Evolutionary conservation across 2,888 invertebrate genomes (phyloP), one percentile per base, ranked within the genome.

Genomic region (Cyrtodaria siliqua): DNA sequence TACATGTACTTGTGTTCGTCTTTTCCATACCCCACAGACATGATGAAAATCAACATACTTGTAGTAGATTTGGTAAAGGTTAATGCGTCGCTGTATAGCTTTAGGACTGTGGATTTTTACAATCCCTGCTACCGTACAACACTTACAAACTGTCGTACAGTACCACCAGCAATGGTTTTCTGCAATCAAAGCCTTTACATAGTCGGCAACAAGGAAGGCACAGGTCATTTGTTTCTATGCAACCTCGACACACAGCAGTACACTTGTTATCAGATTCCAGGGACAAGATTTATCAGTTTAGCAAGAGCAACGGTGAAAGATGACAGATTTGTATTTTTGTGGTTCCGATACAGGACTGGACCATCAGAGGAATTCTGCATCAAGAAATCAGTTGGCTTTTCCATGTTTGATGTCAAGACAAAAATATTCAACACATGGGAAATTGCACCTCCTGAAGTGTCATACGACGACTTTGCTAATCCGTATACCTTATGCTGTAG

Each of bases 351-450:
- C 62, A 76, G 92, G 20, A 91, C 90, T 42, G 92, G 92, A 6
- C 91, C 90, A 9, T 90, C 90, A 12, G 92, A 92, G 67, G 92
- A 91, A 69, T 91, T 91, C 73, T 90, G 90, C 66, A 90, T 92
- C 33, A 90, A 91, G 66, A 91, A 91, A 66, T 90, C 90, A 16
- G 88, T 90, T 6, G 88, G 90, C 6, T 92, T 91, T 86, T 88
- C 87, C 4, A 85, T 89, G 78, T 92, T 92, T 85, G 90, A 91
- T 83, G 86, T 89, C 16, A 89, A 88, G 75, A 87, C 86, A 27
- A 90, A 89, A 73, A 85, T 87, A 4, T 91, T 91, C 70, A 88
- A 85, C 61, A 84, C 90, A 8, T 86, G 87, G 84, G 90, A 90
- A 42, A 83, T 91, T 27, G 82, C 86, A 4, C 87, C 91, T 0